phyloP scores from a whole-genome alignment of 2,797 vertebrate genomes.

The Scleropages formosus region DNA sequence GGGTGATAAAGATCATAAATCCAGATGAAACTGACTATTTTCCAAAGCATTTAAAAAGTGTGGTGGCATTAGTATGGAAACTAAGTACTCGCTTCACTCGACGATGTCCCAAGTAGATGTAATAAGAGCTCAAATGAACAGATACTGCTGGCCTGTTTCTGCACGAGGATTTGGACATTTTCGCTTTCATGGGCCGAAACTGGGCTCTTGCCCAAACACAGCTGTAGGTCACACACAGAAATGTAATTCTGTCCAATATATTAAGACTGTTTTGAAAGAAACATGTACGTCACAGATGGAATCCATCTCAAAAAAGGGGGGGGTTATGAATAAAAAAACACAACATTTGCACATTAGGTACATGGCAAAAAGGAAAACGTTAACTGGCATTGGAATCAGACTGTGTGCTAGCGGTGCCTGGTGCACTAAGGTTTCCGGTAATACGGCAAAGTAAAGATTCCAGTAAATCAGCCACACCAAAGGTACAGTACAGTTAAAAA shows the following conservation, averaged over 20 bases:
- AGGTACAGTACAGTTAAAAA: constrained; percentile 7
- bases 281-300: not conserved
- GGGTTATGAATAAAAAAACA: too few species aligned
- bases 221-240: not conserved
- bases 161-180: not conserved
- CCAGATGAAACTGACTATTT: too few species aligned
- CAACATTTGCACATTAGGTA: too few species aligned
- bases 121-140: too few species aligned
- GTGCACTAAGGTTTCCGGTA: too few species aligned
- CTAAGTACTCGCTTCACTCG: too few species aligned
- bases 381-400: not conserved
- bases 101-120: too few species aligned
- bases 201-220: not conserved
- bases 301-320: not conserved
- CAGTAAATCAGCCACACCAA: not conserved
- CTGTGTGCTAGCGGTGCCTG: too few species aligned
- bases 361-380: not conserved
- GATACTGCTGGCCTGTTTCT: too few species aligned
- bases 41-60: too few species aligned
- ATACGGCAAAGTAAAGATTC: not conserved
- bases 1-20: too few species aligned
- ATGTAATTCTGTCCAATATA: not conserved
- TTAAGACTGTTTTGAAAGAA: not conserved
- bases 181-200: not conserved
- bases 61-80: too few species aligned